Evolutionary conservation across 2,888 invertebrate species (phyloP).

Genomic region (Parasteatoda lunata): DNA sequence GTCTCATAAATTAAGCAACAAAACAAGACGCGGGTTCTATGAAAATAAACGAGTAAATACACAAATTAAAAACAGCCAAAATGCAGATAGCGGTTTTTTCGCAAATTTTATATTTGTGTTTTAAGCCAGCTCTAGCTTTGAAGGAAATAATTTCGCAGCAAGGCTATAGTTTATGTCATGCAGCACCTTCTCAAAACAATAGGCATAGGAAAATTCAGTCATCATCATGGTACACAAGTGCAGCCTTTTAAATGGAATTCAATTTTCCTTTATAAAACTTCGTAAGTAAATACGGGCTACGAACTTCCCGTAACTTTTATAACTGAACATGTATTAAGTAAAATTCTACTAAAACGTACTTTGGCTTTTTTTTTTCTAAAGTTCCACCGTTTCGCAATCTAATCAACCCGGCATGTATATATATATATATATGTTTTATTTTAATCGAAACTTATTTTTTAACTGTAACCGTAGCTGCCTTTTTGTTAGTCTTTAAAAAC

Average conservation of each 20-base stretch:
- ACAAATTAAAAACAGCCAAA: constrained; percentile 51
- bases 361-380: constrained; percentile 54
- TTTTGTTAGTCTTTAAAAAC: constrained; percentile 57
- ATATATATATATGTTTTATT: constrained; percentile 18
- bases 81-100: constrained; percentile 40
- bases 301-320: constrained; percentile 27
- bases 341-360: constrained; percentile 62
- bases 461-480: constrained; percentile 61
- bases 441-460: constrained; percentile 20
- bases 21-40: constrained; percentile 51
- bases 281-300: constrained; percentile 25
- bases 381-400: constrained; percentile 43
- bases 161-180: constrained; percentile 32
- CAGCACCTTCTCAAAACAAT: constrained; percentile 52
- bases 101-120: constrained; percentile 27
- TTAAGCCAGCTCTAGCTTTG: constrained; percentile 32
- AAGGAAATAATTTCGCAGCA: constrained; percentile 50
- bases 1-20: constrained; percentile 56
- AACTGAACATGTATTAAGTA: constrained; percentile 41
- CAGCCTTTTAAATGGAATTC: too few species aligned
- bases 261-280: background rate
- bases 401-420: constrained; percentile 42
- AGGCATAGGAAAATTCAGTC: background rate
- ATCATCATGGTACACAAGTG: too few species aligned
- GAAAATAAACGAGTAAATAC: constrained; percentile 63